A percentile compares a stretch with the other conserved stretches of the same genome.
These are phyloP conservation scores for Chondrilla cf. caribensis DNA, from an alignment of 37 sponge, comb jelly and placozoan genomes.

Conservation along the genomic window DNA sequence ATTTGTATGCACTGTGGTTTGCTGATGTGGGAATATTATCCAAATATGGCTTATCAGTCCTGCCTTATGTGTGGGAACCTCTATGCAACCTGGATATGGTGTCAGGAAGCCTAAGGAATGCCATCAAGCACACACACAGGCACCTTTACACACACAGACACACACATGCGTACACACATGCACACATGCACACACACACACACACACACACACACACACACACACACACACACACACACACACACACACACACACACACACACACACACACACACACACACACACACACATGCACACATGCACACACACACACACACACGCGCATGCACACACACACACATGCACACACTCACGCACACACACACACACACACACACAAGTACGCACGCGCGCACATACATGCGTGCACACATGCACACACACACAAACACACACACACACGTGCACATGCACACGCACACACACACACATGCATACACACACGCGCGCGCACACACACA, in stretches of 20 bases:
- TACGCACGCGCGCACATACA: constrained; percentile 20
- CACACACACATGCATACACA: constrained; percentile 30
- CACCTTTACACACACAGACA: not conserved
- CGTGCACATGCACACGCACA: constrained; percentile 12
- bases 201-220: constrained; percentile 14
- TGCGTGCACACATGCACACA: constrained; percentile 21
- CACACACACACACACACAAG: constrained; percentile 16
- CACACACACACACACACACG: constrained; percentile 11
- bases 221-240: constrained; percentile 12
- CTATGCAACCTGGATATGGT: too few relatives aligned
- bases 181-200: constrained; percentile 32
- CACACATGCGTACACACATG: constrained; percentile 6
- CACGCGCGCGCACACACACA: constrained; percentile 14
- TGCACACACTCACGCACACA: constrained; percentile 1
- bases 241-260: constrained; percentile 20
- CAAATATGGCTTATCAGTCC: too few relatives aligned
- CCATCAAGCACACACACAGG: not conserved
- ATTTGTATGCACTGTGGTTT: too few relatives aligned
- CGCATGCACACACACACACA: constrained; percentile 5
- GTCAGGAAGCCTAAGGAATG: too few relatives aligned
- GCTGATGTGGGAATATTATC: too few relatives aligned
- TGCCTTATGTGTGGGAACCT: too few relatives aligned
- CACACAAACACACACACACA: constrained; percentile 30
- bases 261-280: constrained; percentile 21
- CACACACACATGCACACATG: constrained; percentile 1